These are phyloP conservation scores for Epinephelus coioides DNA, from an alignment of 2,797 vertebrate genomes.

Conservation along the genomic window DNA sequence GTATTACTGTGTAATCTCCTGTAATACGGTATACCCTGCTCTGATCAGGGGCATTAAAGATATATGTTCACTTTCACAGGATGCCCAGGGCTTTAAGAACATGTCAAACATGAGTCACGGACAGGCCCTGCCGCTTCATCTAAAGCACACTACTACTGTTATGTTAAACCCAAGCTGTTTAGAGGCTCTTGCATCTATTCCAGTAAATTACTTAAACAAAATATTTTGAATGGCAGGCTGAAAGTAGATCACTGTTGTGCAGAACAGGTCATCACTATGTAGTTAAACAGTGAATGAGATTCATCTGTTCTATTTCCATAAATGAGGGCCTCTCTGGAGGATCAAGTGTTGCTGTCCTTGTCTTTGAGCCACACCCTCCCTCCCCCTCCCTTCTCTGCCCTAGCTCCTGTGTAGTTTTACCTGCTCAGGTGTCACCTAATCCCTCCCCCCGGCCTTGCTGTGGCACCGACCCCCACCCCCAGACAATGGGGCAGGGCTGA, in stretches of 20 bases:
- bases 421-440: conserved; percentile 86
- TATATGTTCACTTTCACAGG: conserved; percentile 41
- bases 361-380: conserved; percentile 75
- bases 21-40: conserved; percentile 49
- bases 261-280: conserved; percentile 25
- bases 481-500: conserved; percentile 83
- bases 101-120: conserved; percentile 28
- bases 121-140: not conserved
- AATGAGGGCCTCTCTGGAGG: conserved; percentile 69
- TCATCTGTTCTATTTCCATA: conserved; percentile 73
- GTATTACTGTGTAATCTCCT: conserved; percentile 67
- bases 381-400: conserved; percentile 43
- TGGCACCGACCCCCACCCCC: conserved; percentile 77
- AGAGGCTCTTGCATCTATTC: not conserved
- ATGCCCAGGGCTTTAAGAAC: conserved; percentile 39
- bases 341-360: conserved; percentile 73
- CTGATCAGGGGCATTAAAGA: conserved; percentile 53
- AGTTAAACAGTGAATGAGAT: conserved; percentile 40
- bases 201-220: not conserved
- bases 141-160: conserved; percentile 7
- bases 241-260: conserved; percentile 15
- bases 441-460: conserved; percentile 70
- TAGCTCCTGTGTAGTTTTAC: conserved; percentile 80
- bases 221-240: conserved; percentile 4
- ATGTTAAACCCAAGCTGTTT: not conserved